Conservation (phyloP, 2,888 invertebrate species). For the Philhelius pedissequus region DNA sequence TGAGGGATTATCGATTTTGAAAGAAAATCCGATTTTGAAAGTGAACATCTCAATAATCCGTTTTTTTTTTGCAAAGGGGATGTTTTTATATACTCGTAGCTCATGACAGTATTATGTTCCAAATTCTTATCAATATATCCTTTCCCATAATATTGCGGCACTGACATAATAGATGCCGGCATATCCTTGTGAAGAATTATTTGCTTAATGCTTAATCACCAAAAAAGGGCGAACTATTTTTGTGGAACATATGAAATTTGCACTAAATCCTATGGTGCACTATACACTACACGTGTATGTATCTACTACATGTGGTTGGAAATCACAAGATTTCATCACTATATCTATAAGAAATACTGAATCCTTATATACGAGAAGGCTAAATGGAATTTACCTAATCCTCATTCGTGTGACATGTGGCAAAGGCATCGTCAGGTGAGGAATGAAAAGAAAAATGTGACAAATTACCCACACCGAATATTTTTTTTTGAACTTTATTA, state of each 20-base stretch:
- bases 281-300: neutral
- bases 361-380: conserved; percentile 24
- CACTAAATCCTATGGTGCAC: conserved; percentile 29
- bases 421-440: conserved; percentile 51
- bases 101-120: conserved; percentile 46
- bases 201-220: conserved; percentile 47
- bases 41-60: conserved; percentile 68
- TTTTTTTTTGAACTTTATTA: conserved; percentile 67
- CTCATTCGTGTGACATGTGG: conserved; percentile 58
- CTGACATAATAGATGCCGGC: conserved; percentile 60
- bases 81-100: conserved; percentile 1
- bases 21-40: conserved; percentile 66
- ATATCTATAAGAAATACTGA: conserved; percentile 27
- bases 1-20: conserved; percentile 67
- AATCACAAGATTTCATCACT: conserved; percentile 66
- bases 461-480: conserved; percentile 68
- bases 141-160: neutral
- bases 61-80: conserved; percentile 41
- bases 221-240: conserved; percentile 62
- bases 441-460: conserved; percentile 69
- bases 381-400: conserved; percentile 69
- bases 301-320: conserved; percentile 27
- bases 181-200: conserved; percentile 52
- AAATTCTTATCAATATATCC: conserved; percentile 30
- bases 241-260: conserved; percentile 27